Evolutionary conservation across 1,140 invertebrate species (phyloP), one percentile per base, ranked within the genome.

Genomic region (Tetramorium parvispinum): DNA sequence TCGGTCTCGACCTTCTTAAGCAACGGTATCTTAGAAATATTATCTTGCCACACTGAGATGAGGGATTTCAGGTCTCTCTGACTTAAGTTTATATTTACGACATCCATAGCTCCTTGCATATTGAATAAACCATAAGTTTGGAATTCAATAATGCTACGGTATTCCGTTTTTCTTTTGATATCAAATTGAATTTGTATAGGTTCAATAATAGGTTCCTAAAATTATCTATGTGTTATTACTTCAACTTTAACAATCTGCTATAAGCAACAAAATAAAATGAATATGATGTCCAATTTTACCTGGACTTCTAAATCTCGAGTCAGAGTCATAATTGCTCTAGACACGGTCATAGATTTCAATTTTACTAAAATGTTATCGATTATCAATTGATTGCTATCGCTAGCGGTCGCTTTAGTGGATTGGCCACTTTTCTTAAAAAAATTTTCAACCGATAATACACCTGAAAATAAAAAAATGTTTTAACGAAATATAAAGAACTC

Each of bases 361-460:
- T 96, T 97, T 49, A 97, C 92, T 49, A 98, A 93, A 85, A 97
- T 96, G 91, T 98, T 97, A 90, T 98, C 97, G 18, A 97, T 96
- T 18, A 93, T 85, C 79, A 91, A 82, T 43, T 89, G 86, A 89
- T 86, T 89, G 5, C 78, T 85, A 40, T 87, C 87, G 51, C 49
- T 90, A 24, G 71, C 76, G 2, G 11, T 65, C 27, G 71, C 37
- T 27, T 89, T 91, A 92, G 73, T 61, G 53, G 70, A 46, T 66
- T 93, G 88, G 93, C 92, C 94, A 92, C 94, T 94, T 85, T 97
- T 96, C 92, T 97, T 97, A 94, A 98, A 98, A 94, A 97, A 97
- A 91, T 98, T 98, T 92, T 98, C 97, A 27, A 98, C 96, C 5
- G 96, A 96, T 11, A 98, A 93, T 91, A 97, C 96, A 79, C 98